Base-by-base conservation (phyloP, 2,888 invertebrate species). In the Ophion ellenae region DNA sequence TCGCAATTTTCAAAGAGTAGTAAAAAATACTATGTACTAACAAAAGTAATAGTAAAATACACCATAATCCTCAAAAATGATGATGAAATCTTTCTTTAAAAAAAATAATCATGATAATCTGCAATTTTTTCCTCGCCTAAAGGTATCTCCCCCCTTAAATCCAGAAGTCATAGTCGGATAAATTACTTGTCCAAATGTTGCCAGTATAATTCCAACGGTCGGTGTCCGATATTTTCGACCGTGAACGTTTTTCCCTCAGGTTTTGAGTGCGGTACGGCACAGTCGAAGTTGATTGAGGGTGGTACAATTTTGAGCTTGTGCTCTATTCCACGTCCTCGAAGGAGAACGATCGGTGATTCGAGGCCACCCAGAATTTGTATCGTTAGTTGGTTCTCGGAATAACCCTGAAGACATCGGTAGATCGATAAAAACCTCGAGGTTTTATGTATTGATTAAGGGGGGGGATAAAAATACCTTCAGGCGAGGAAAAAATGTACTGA, bases 161-260 rank as follows among this genome's bases (percentile, higher is more conserved):
- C n/a, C 17, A 40, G 24, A 11, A 14, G 40, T 32, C 17, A 2
- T 2, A 17, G 1, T 53, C 9, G 3, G 36, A 59, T 47, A 57
- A 63, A 67, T 95, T 94, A 96, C 96, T 94, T 91, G 91, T 97
- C 96, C 90, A 95, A 95, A 92, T 97, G 96, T 24, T 96, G 94
- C 92, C 96, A 96, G 90, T 96, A 96, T 71, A 97, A 94, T 93
- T 97, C 97, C 28, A 97, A 94, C 0, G 97, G 96, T 92, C 96
- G 96, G 5, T 94, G 92, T 85, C 96, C 96, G 0, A 95, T 95
- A 92, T 97, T 97, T 81, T 95, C 95, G 7, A 97, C 92, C 4
- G 95, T 94, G 84, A 97, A 95, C 86, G 94, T 95, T 85, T 95
- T 94, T 73, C 96, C 95, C n/a, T 95, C 95, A 2, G 95, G 95